Conservation (phyloP, 2,113 vertebrate genomes). For the Arothron firmamentum region DNA sequence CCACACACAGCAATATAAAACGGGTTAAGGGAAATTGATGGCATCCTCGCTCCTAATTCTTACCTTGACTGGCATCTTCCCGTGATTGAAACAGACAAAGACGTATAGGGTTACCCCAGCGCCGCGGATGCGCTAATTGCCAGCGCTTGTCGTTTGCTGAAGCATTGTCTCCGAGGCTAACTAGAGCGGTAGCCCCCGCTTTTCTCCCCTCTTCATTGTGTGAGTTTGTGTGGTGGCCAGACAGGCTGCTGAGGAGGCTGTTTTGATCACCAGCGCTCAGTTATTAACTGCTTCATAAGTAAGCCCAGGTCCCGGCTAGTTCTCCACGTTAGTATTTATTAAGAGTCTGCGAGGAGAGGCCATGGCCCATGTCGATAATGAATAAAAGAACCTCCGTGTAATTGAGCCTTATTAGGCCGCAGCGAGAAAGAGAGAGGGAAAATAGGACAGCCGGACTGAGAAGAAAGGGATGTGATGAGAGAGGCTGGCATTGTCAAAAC, state of each 20-base stretch:
- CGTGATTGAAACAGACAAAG: slow-evolving; percentile 95
- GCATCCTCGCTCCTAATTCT: slow-evolving; percentile 88
- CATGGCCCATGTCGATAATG: slow-evolving; percentile 85
- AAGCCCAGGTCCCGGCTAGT: slow-evolving; percentile 85
- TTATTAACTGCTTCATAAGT: slow-evolving; percentile 95
- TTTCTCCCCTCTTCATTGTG: slow-evolving; percentile 70
- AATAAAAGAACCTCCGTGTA: slow-evolving; percentile 83
- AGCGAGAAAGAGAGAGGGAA: slow-evolving; percentile 61
- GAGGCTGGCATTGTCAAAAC: slow-evolving; percentile 69
- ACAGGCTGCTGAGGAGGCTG: slow-evolving; percentile 84
- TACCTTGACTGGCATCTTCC: slow-evolving; percentile 77
- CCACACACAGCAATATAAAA: slow-evolving; percentile 85
- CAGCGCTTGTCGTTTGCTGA: slow-evolving; percentile 84
- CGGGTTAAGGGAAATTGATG: slow-evolving; percentile 94
- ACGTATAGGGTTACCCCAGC: slow-evolving; percentile 87
- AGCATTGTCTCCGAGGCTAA: slow-evolving; percentile 92
- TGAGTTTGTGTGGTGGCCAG: slow-evolving; percentile 79
- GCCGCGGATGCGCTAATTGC: slow-evolving; percentile 90
- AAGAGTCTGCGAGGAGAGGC: slow-evolving; percentile 83
- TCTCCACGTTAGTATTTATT: slow-evolving; percentile 87
- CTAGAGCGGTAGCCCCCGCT: slow-evolving; percentile 76
- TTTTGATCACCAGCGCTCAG: slow-evolving; percentile 81
- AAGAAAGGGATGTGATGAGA: slow-evolving; percentile 60
- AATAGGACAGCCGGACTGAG: slow-evolving; percentile 59
- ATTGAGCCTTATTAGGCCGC: slow-evolving; percentile 88